These are phyloP conservation scores for Zaprionus ghesquierei DNA, from an alignment of 1,140 invertebrate species.

Conservation along the genomic window DNA sequence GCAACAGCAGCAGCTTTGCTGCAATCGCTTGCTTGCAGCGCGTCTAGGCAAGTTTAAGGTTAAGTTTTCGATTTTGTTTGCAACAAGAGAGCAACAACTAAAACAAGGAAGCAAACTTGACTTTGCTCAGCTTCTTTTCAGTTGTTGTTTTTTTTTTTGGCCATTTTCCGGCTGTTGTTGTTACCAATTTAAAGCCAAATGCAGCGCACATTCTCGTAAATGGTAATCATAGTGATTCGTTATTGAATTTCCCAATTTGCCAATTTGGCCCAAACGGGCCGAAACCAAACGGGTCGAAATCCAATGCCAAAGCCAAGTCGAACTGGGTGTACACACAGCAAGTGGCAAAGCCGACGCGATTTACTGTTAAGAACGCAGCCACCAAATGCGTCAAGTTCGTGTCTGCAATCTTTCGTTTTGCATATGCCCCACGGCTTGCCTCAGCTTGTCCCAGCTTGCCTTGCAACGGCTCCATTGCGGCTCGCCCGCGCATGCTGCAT, in stretches of 20 bases:
- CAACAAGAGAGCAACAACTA: slow-evolving; percentile 10
- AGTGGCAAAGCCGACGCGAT: slow-evolving; percentile 34
- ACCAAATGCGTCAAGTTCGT: slow-evolving; percentile 66
- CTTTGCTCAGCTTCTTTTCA: neutral
- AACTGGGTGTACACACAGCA: slow-evolving; percentile 16
- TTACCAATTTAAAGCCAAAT: slow-evolving; percentile 41
- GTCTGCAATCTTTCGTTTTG: slow-evolving; percentile 65
- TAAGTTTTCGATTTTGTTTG: slow-evolving; percentile 75
- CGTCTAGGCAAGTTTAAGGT: slow-evolving; percentile 70
- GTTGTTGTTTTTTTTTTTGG: slow-evolving; percentile 1
- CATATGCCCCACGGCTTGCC: slow-evolving; percentile 18
- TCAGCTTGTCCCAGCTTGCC: neutral
- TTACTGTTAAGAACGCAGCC: slow-evolving; percentile 66
- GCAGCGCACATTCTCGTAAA: slow-evolving; percentile 45
- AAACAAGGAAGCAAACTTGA: slow-evolving; percentile 60
- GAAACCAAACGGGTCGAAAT: slow-evolving; percentile 1
- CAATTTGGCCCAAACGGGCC: slow-evolving; percentile 32
- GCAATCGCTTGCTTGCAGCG: neutral
- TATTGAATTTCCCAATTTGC: slow-evolving; percentile 69
- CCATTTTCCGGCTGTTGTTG: slow-evolving; percentile 23
- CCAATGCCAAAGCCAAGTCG: neutral
- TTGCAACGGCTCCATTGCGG: slow-evolving; percentile 25
- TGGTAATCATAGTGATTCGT: slow-evolving; percentile 78
- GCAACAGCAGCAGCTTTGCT: slow-evolving; percentile 19
- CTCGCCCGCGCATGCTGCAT: slow-evolving; percentile 39